Percentiles rank a stretch among this genome's conserved stretches.
Evolutionary conservation across 2,797 vertebrate genomes (phyloP).

Genomic region (Pseudotriccus pelzelni): DNA sequence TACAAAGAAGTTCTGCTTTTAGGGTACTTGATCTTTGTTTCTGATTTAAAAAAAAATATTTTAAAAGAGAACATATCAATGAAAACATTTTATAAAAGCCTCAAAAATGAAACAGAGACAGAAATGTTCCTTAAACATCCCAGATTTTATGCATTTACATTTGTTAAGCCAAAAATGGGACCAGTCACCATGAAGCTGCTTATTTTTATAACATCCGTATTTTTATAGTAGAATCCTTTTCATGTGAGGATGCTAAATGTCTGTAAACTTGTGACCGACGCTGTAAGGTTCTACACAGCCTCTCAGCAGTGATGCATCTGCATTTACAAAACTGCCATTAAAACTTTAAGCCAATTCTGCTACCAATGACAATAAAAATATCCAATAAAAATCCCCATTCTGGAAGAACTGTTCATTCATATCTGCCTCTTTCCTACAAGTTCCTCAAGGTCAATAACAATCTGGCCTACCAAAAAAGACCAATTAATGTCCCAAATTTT

Average conservation of each 20-base stretch:
- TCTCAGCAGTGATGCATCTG: fast-evolving
- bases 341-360: background rate
- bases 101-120: background rate
- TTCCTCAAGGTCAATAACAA: background rate
- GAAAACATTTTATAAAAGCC: background rate
- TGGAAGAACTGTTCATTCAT: background rate
- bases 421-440: background rate
- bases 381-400: background rate
- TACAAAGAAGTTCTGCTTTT: background rate
- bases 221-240: background rate
- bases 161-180: background rate
- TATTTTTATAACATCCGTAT: background rate
- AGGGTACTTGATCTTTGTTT: background rate
- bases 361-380: background rate
- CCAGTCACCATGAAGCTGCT: background rate
- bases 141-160: background rate
- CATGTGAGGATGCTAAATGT: background rate
- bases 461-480: background rate
- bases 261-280: background rate
- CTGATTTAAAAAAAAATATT: background rate
- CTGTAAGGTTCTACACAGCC: background rate
- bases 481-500: background rate
- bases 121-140: background rate
- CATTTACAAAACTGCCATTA: background rate
- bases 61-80: background rate